Evolutionary conservation across 2,113 vertebrate species (phyloP).

Genomic region (Cricetomys ansorgei): DNA sequence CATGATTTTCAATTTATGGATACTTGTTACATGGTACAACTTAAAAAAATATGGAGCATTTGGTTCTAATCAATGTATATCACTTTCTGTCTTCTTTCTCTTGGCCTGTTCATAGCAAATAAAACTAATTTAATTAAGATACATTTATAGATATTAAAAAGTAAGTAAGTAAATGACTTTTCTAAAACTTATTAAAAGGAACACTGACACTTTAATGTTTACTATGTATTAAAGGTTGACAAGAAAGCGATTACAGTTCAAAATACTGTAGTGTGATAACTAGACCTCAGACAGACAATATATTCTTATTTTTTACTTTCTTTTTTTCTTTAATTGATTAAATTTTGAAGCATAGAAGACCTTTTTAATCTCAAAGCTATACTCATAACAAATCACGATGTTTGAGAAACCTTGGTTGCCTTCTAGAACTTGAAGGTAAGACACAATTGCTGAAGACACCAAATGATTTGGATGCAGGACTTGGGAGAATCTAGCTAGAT

Average conservation of each 20-base stretch:
- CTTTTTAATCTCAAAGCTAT: not conserved
- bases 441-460: not conserved
- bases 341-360: slow-evolving; percentile 20
- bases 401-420: not conserved
- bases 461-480: not conserved
- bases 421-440: not conserved
- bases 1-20: not conserved
- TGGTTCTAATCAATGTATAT: not conserved
- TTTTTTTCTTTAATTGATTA: not conserved
- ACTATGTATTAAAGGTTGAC: not conserved
- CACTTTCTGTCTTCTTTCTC: not conserved
- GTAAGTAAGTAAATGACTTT: slow-evolving; percentile 4
- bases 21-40: not conserved
- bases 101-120: not conserved
- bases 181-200: not conserved
- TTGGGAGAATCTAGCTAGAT: not conserved
- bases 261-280: not conserved
- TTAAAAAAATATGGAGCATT: not conserved
- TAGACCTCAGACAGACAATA: not conserved
- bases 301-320: not conserved
- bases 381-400: not conserved
- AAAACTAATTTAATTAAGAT: slow-evolving; percentile 9
- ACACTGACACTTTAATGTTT: not conserved
- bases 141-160: not conserved
- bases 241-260: not conserved